Evolutionary conservation across 2,797 vertebrate species (phyloP).

Genomic region (Moxostoma hubbsi): DNA sequence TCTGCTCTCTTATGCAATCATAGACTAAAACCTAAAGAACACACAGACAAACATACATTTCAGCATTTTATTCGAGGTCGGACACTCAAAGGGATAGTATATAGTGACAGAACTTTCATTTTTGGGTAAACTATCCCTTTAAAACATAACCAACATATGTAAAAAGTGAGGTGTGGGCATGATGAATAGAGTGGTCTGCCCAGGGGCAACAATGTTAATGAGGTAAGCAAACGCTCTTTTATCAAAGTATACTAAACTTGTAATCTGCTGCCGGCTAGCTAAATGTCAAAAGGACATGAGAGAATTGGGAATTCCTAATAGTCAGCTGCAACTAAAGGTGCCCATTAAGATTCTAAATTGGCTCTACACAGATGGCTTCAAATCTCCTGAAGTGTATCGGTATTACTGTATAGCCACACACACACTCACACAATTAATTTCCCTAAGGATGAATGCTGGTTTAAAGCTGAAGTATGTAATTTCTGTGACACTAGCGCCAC

Average conservation of each 20-base stretch:
- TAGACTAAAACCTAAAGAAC: slow-evolving; percentile 79
- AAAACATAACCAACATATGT: neutral
- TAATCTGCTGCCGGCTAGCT: slow-evolving; percentile 4
- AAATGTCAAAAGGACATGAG: slow-evolving; percentile 63
- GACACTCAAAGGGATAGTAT: neutral
- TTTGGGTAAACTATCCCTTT: neutral
- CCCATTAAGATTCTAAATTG: slow-evolving; percentile 76
- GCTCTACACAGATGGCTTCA: slow-evolving; percentile 71
- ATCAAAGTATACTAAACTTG: slow-evolving; percentile 53
- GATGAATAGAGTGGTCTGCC: neutral
- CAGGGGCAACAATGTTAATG: slow-evolving; percentile 24
- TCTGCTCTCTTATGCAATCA: slow-evolving; percentile 80
- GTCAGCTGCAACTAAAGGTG: slow-evolving; percentile 62
- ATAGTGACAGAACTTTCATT: neutral
- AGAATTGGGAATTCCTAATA: slow-evolving; percentile 64
- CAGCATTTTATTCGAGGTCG: slow-evolving; percentile 42
- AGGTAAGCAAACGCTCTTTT: slow-evolving; percentile 40
- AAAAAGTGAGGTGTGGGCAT: neutral
- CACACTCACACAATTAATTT: slow-evolving; percentile 35
- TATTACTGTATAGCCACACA: slow-evolving; percentile 66
- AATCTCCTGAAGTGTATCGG: slow-evolving; percentile 72
- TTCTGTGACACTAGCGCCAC: too few species aligned
- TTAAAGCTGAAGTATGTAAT: neutral
- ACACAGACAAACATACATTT: slow-evolving; percentile 58
- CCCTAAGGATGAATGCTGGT: slow-evolving; percentile 56